Evolutionary conservation across 2,113 vertebrate species (phyloP), one percentile per base, ranked within the genome.

Genomic region (Rhodinocichla rosea): DNA sequence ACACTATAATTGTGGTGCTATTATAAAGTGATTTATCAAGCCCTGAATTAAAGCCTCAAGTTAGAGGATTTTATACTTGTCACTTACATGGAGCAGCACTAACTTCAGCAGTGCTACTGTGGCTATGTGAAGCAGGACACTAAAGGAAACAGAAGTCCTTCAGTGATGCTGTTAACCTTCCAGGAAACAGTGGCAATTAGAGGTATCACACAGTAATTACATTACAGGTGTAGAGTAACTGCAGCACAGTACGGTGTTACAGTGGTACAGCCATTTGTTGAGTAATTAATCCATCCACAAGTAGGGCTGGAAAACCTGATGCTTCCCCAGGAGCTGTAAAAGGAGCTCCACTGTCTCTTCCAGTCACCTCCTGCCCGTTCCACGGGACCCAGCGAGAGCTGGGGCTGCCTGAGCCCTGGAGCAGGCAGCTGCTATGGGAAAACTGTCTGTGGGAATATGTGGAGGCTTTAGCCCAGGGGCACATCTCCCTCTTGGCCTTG

Each of bases 121-220:
- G 53, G 37, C 52, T 65, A 24, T 35, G 55, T 76, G 77, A 96
- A 87, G 55, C 14, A 60, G 89, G 74, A 85, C 82, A 75, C 65
- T 37, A 71, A 84, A 84, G 90, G 50, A 96, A 83, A 27, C 89
- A 45, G 70, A 93, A 94, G 96, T 90, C 86, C 44, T 94, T 92
- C 89, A 88, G 71, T 87, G 82, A 59, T 60, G 85, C 88, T 74
- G 92, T 70, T 95, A 96, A 95, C 94, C 91, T 89, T 93, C 89
- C 90, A 76, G 50, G 92, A 94, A 93, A 86, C 94, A 76, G 74
- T 69, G 75, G 91, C 93, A 94, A 96, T 95, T 87, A 91, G 94
- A 89, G 89, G 88, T 79, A 93, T 87, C 91, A 35, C 74, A 60
- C 74, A 91, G 71, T 92, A 96, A 97, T 95, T 97, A 83, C 47